phyloP scores from a whole-genome alignment of 1,140 invertebrate species.

The Nasonia giraulti region DNA sequence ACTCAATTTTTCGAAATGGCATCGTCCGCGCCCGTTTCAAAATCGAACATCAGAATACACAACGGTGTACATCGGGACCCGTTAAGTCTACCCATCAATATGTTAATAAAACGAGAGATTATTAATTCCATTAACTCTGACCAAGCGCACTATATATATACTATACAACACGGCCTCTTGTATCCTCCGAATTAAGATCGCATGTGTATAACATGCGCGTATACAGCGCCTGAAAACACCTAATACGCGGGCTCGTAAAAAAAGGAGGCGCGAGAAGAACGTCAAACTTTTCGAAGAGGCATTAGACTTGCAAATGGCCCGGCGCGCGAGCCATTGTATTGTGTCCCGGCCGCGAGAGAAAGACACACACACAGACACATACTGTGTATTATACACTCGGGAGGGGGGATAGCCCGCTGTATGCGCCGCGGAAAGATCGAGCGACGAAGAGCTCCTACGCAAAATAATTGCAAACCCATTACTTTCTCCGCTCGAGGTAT shows the following conservation, averaged over 20 bases:
- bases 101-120: slow-evolving; percentile 2
- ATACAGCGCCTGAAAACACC: background rate
- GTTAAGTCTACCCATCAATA: slow-evolving; percentile 21
- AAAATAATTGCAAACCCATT: slow-evolving; percentile 72
- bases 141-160: background rate
- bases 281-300: slow-evolving; percentile 49
- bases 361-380: background rate
- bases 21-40: background rate
- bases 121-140: background rate
- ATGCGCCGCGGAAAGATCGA: slow-evolving; percentile 34
- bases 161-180: background rate
- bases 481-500: slow-evolving; percentile 65
- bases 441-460: slow-evolving; percentile 62
- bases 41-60: background rate
- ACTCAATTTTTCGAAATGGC: background rate
- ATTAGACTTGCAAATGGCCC: slow-evolving; percentile 52
- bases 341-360: background rate
- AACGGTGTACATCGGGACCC: background rate
- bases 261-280: slow-evolving; percentile 16
- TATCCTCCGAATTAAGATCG: background rate
- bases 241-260: no score
- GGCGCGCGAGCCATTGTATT: slow-evolving; percentile 44
- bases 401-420: background rate
- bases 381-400: background rate
- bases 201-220: background rate